phyloP scores from a whole-genome alignment of 2,888 invertebrate species.

The Pachymerium ferrugineum region DNA sequence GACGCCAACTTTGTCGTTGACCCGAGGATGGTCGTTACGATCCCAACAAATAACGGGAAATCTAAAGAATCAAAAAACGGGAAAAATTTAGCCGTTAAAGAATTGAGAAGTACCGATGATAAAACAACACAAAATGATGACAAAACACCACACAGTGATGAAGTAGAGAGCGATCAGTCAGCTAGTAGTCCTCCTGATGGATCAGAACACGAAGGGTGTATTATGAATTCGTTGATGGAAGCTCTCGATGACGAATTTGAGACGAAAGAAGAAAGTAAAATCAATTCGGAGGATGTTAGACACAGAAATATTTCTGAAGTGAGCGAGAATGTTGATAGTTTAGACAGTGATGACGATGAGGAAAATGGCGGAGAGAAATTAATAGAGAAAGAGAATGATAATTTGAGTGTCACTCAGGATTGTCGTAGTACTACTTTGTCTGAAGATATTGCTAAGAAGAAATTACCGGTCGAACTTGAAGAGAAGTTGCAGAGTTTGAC shows the following conservation, averaged over 20 bases:
- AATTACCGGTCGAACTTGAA: conserved; percentile 35
- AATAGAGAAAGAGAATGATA: conserved; percentile 19
- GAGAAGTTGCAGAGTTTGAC: conserved; percentile 35
- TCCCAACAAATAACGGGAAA: conserved; percentile 3
- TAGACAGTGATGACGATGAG: conserved; percentile 31
- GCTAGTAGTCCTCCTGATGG: conserved; percentile 27
- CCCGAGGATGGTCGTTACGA: conserved; percentile 16
- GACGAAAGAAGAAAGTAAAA: conserved; percentile 33
- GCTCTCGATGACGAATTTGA: conserved; percentile 28
- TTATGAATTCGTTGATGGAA: conserved; percentile 28
- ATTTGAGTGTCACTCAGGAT: neutral
- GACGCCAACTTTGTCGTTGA: neutral
- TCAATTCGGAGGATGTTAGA: conserved; percentile 32
- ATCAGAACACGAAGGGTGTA: conserved; percentile 30
- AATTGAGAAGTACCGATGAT: neutral
- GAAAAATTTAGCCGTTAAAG: neutral
- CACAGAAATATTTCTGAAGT: conserved; percentile 31
- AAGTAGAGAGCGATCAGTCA: conserved; percentile 26
- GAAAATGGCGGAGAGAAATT: neutral
- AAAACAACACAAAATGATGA: neutral
- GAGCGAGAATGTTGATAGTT: conserved; percentile 33
- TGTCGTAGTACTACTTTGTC: neutral
- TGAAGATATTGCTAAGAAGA: neutral
- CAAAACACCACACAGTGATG: neutral
- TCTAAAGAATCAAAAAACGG: conserved; percentile 17